Evolutionary conservation across 2,888 invertebrate species (phyloP).

Genomic region (Lymantria dispar): DNA sequence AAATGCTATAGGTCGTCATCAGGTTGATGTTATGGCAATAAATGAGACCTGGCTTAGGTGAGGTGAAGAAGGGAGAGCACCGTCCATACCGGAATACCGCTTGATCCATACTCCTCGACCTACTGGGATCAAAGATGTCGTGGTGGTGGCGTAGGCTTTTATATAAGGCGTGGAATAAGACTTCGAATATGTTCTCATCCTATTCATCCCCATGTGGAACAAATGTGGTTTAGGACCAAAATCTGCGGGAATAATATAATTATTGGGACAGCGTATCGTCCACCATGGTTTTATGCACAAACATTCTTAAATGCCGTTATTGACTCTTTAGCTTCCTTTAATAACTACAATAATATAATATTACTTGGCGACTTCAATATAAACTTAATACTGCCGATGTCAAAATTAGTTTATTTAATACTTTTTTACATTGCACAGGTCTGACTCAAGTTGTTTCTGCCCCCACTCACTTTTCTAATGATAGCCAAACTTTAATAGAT

Average conservation of each 20-base stretch:
- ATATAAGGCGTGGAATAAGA: not conserved
- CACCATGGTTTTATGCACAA: not conserved
- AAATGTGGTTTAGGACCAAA: not conserved
- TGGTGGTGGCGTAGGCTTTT: not conserved
- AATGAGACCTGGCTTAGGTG: constrained; percentile 1
- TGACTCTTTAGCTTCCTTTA: not conserved
- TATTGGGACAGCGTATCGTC: not conserved
- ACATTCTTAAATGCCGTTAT: not conserved
- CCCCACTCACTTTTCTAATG: too few species aligned
- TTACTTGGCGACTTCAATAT: not conserved
- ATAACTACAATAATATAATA: not conserved
- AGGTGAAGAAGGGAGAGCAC: not conserved
- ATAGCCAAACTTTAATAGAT: not conserved
- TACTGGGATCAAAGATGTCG: not conserved
- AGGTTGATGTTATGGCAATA: not conserved
- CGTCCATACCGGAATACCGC: not conserved
- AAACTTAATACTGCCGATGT: not conserved
- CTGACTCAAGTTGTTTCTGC: not conserved
- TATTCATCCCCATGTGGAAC: not conserved
- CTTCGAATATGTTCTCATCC: too few species aligned
- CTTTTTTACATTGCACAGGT: not conserved
- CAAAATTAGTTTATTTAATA: not conserved
- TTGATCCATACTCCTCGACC: not conserved
- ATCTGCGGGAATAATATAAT: not conserved
- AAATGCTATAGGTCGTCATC: not conserved